phyloP scores from a whole-genome alignment of 2,888 invertebrate genomes.

The Sceliomorpha sp. region DNA sequence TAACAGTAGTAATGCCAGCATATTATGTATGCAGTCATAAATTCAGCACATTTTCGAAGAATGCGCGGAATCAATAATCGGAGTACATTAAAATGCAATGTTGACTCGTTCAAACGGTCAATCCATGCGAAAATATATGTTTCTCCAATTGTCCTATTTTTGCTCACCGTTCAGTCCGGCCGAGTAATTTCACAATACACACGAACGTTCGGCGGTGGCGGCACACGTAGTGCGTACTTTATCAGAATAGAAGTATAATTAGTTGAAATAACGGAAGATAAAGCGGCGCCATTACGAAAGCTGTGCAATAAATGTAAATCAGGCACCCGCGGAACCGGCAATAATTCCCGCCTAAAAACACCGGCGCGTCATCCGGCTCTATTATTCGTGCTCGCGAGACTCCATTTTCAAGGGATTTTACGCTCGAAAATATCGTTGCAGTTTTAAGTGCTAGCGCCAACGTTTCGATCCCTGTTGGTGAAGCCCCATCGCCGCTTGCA shows the following conservation, averaged over 20 bases:
- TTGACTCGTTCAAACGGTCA: slow-evolving; percentile 28
- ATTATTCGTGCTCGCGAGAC: slow-evolving; percentile 65
- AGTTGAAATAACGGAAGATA: slow-evolving; percentile 78
- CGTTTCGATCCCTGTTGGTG: slow-evolving; percentile 50
- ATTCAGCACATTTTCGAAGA: slow-evolving; percentile 22
- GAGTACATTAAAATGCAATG: slow-evolving; percentile 36
- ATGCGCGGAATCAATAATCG: slow-evolving; percentile 31
- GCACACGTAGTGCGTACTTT: slow-evolving; percentile 70
- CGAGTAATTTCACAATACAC: slow-evolving; percentile 20
- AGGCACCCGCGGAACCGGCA: slow-evolving; percentile 74
- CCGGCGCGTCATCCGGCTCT: slow-evolving; percentile 73
- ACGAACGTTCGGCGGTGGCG: slow-evolving; percentile 51
- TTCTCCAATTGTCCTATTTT: slow-evolving; percentile 30
- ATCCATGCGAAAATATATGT: slow-evolving; percentile 25
- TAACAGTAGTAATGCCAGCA: slow-evolving; percentile 1
- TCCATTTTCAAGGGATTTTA: slow-evolving; percentile 60
- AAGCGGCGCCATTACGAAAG: slow-evolving; percentile 75
- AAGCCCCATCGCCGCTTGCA: slow-evolving; percentile 24
- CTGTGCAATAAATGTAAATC: slow-evolving; percentile 79
- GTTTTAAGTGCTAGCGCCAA: slow-evolving; percentile 54
- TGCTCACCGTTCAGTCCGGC: slow-evolving; percentile 15
- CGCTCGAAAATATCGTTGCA: slow-evolving; percentile 56
- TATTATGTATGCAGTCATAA: slow-evolving; percentile 17
- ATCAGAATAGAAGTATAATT: slow-evolving; percentile 77
- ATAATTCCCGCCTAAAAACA: slow-evolving; percentile 77